Percentiles rank a stretch among this genome's conserved stretches.
These are phyloP conservation scores for Diachrysia chrysitis DNA, from an alignment of 2,888 invertebrate species.

Conservation along the genomic window DNA sequence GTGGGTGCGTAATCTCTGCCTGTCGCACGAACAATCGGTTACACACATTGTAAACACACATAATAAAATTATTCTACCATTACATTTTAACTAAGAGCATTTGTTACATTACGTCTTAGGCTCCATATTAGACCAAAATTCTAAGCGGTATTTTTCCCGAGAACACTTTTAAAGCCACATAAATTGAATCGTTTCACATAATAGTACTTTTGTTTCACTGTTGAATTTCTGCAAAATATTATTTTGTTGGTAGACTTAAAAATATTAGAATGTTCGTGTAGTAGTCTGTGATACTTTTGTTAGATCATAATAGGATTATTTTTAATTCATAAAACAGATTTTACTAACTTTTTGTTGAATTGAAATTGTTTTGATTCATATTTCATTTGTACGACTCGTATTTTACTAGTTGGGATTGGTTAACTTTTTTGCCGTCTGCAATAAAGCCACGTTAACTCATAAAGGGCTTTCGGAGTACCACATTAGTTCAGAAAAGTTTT, in stretches of 20 bases:
- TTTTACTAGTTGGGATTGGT: slow-evolving; percentile 22
- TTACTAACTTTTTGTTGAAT: slow-evolving; percentile 21
- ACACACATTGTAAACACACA: no score
- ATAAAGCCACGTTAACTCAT: slow-evolving; percentile 13
- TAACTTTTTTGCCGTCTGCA: slow-evolving; percentile 26
- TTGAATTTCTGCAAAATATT: background rate
- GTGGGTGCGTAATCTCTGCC: no score
- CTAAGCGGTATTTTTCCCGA: background rate
- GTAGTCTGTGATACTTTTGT: background rate
- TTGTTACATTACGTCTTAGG: background rate
- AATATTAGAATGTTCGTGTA: background rate
- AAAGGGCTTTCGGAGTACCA: background rate
- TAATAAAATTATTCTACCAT: no score
- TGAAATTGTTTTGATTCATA: slow-evolving; percentile 40
- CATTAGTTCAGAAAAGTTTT: background rate
- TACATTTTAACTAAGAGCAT: no score
- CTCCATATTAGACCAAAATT: slow-evolving; percentile 5
- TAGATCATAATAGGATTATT: background rate
- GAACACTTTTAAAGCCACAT: slow-evolving; percentile 8
- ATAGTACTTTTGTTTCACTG: slow-evolving; percentile 2
- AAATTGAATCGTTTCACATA: background rate
- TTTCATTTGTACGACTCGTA: slow-evolving; percentile 35
- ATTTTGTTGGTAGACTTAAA: background rate
- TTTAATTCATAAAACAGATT: slow-evolving; percentile 11
- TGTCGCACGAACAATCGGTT: no score